Evolutionary conservation across 2,888 invertebrate species (phyloP).

Genomic region (Lymantria monacha): DNA sequence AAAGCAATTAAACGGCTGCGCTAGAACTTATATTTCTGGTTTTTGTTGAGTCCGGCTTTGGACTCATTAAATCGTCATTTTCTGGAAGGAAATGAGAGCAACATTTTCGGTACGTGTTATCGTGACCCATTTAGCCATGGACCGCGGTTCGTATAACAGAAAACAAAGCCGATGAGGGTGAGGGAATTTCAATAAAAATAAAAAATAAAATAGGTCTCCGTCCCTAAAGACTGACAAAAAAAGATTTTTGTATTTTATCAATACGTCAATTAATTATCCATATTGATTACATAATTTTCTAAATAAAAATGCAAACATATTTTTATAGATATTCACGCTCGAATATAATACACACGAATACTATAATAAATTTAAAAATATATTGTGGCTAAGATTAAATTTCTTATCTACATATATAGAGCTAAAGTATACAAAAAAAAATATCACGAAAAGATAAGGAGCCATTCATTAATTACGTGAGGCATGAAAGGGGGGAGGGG

Average conservation of each 20-base stretch:
- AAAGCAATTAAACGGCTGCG: conserved; percentile 5
- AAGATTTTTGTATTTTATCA: conserved; percentile 4
- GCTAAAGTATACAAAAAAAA: too few relatives aligned
- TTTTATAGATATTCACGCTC: too few relatives aligned
- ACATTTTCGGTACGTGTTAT: conserved; percentile 46
- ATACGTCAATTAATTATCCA: too few relatives aligned
- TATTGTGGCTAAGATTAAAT: too few relatives aligned
- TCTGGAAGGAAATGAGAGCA: conserved; percentile 42
- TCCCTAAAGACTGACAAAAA: conserved; percentile 9
- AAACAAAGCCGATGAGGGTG: conserved; percentile 36
- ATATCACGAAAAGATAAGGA: too few relatives aligned
- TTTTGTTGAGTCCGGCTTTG: conserved; percentile 9
- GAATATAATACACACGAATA: too few relatives aligned
- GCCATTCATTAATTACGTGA: too few relatives aligned
- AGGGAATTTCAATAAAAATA: conserved; percentile 28
- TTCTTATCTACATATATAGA: too few relatives aligned
- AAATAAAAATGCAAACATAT: too few relatives aligned
- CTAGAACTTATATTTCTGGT: conserved; percentile 2
- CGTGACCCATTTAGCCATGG: conserved; percentile 42
- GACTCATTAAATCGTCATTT: conserved; percentile 52
- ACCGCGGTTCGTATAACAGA: conserved; percentile 28
- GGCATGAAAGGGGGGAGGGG: too few relatives aligned
- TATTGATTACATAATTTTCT: too few relatives aligned
- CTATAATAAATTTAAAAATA: too few relatives aligned
- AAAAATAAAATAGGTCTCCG: conserved; percentile 14